Evolutionary conservation across 2,113 vertebrate genomes (phyloP).

Genomic region (Antechinus flavipes): DNA sequence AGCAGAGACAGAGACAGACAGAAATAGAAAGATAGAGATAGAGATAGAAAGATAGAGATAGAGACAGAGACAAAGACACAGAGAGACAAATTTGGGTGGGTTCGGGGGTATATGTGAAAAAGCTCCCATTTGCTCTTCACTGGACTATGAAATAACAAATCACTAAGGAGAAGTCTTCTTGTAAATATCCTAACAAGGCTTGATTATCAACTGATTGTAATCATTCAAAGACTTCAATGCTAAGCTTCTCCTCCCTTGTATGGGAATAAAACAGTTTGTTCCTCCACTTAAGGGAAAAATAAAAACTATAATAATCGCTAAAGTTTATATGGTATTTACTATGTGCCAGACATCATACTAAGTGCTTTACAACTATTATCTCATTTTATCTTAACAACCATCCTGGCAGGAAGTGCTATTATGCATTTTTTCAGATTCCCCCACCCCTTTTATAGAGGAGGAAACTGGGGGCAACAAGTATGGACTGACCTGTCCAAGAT

Average conservation of each 20-base stretch:
- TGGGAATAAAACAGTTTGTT: background rate
- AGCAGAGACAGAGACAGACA: background rate
- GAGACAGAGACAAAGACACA: background rate
- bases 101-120: background rate
- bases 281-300: background rate
- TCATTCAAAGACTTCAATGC: background rate
- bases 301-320: background rate
- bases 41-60: no score
- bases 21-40: background rate
- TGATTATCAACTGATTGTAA: background rate
- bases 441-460: background rate
- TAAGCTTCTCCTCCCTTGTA: background rate
- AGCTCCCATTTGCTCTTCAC: background rate
- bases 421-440: background rate
- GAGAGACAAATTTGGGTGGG: background rate
- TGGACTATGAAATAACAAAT: background rate
- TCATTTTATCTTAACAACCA: background rate
- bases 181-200: background rate
- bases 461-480: background rate
- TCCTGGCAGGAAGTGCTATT: background rate
- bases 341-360: background rate
- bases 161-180: background rate
- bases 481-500: background rate
- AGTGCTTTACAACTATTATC: background rate
- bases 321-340: background rate